Conservation (phyloP, 2,797 vertebrate genomes). For the Enteromius radiatus region DNA sequence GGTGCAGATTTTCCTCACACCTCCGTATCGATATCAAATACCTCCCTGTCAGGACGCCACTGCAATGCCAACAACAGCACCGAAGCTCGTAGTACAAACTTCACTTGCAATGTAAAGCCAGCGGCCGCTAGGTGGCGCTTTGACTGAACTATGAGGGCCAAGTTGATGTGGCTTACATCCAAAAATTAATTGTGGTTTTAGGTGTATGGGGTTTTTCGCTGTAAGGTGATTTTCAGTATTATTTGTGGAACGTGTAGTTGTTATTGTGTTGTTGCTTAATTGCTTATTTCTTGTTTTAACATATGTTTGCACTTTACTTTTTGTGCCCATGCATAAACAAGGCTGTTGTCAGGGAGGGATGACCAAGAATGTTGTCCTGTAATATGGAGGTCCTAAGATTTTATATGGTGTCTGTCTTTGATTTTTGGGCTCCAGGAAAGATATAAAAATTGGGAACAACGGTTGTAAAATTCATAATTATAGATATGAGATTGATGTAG, state of each 20-base stretch:
- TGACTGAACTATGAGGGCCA: conserved; percentile 17
- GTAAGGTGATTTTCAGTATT: neutral
- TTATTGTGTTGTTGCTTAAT: neutral
- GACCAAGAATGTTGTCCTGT: neutral
- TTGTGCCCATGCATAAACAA: neutral
- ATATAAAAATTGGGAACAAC: neutral
- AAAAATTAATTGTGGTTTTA: neutral
- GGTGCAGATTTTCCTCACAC: conserved; percentile 16
- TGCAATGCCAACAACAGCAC: conserved; percentile 37
- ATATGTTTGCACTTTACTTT: conserved; percentile 1
- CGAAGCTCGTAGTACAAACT: conserved; percentile 20
- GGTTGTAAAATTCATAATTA: neutral
- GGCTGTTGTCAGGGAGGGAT: neutral
- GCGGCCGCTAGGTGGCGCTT: conserved; percentile 53
- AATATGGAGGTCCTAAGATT: neutral
- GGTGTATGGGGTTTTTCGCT: neutral
- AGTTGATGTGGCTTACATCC: neutral
- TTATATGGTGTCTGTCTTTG: neutral
- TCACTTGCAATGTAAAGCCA: neutral
- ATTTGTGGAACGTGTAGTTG: conserved; percentile 18
- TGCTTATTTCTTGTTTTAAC: neutral
- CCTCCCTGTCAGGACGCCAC: conserved; percentile 31
- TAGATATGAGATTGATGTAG: neutral
- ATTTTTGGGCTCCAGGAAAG: neutral
- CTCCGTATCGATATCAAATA: conserved; percentile 24